Conservation (phyloP, 2,113 vertebrate genomes). For the Cynocephalus volans region DNA sequence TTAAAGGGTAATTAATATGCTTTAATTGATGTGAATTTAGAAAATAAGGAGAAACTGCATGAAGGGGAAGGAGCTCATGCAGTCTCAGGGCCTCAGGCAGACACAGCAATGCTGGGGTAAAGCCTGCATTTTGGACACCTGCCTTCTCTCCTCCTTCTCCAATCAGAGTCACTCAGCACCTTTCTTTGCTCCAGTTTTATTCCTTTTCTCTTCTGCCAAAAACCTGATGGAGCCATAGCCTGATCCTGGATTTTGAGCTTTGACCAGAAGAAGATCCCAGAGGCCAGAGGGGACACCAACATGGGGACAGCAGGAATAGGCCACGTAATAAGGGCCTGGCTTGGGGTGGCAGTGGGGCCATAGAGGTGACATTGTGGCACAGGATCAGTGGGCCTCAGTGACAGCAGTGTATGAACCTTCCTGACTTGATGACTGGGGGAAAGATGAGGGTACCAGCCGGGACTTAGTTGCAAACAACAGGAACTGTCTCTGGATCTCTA, state of each 20-base stretch:
- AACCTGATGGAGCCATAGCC: background rate
- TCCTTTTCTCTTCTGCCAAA: background rate
- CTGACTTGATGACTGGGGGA: background rate
- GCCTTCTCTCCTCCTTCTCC: background rate
- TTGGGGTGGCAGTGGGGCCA: background rate
- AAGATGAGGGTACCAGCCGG: background rate
- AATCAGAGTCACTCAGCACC: background rate
- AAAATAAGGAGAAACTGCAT: background rate
- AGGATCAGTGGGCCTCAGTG: background rate
- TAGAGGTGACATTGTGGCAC: background rate
- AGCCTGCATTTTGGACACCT: background rate
- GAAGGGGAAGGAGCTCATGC: background rate
- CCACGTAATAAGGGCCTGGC: background rate
- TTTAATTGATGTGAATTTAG: conserved; percentile 35
- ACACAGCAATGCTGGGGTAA: fast-evolving
- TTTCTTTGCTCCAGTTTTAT: background rate
- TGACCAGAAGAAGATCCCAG: background rate
- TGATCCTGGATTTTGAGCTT: background rate
- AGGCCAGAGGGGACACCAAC: background rate
- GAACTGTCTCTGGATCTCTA: background rate
- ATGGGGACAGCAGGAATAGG: background rate
- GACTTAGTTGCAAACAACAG: background rate
- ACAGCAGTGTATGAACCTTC: background rate
- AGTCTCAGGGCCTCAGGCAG: background rate
- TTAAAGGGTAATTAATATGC: conserved; percentile 77